Conservation (phyloP, 2,888 invertebrate species). For the Mongoloraphidia duomilia region DNA sequence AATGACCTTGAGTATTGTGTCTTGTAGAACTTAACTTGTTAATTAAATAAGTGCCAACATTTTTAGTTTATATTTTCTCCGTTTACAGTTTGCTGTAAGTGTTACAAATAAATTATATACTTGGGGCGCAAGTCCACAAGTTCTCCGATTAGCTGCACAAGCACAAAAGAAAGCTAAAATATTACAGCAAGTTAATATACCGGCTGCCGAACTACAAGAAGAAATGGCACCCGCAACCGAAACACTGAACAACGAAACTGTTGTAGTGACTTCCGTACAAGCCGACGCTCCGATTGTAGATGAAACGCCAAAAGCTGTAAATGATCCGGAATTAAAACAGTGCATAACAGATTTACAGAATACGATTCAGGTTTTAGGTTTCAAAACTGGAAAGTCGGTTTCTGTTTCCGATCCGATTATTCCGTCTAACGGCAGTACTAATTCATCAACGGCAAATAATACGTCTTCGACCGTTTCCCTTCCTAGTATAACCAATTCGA, state of each 20-base stretch:
- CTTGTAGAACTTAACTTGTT: neutral
- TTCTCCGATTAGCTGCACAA: conserved; percentile 49
- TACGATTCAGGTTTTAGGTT: too few relatives aligned
- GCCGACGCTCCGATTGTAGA: neutral
- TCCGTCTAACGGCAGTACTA: too few relatives aligned
- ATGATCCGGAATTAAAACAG: neutral
- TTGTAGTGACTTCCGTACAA: conserved; percentile 5
- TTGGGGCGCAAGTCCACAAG: conserved; percentile 69
- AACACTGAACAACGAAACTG: conserved; percentile 10
- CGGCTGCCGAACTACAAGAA: conserved; percentile 21
- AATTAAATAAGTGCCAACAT: neutral
- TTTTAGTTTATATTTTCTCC: conserved; percentile 6
- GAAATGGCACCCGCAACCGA: conserved; percentile 23
- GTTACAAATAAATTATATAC: conserved; percentile 48
- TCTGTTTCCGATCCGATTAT: too few relatives aligned
- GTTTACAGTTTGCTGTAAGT: conserved; percentile 47
- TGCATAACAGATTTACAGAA: neutral
- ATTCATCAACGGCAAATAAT: too few relatives aligned
- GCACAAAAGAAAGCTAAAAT: conserved; percentile 41
- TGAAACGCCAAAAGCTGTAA: neutral
- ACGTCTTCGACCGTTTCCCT: neutral
- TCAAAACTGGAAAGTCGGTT: too few relatives aligned
- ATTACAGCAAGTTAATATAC: conserved; percentile 33
- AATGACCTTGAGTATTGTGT: neutral
- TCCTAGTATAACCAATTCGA: neutral